Conservation (phyloP, 2,113 vertebrate species). For the Phocoena phocoena region DNA sequence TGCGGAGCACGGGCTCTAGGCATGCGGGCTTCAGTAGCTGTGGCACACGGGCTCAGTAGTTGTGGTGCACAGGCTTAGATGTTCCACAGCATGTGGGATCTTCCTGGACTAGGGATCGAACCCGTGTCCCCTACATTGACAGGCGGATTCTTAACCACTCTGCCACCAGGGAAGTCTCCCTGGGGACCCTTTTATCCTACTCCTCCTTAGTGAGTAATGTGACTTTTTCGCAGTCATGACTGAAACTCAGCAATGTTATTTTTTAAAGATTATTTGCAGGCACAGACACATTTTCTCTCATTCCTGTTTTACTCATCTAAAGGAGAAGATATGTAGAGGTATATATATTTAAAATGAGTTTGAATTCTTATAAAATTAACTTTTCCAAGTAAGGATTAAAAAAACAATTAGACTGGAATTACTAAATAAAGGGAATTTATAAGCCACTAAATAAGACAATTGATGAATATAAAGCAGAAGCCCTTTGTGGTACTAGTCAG, state of each 20-base stretch:
- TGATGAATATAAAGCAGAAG: neutral
- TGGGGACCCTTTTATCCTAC: neutral
- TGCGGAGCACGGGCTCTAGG: too few species aligned
- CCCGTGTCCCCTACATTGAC: too few species aligned
- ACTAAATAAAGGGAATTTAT: neutral
- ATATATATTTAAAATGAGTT: neutral
- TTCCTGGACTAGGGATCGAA: too few species aligned
- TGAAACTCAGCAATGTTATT: conserved; percentile 35
- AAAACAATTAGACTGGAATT: neutral
- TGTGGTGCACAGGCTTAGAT: too few species aligned
- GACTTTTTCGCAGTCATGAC: neutral
- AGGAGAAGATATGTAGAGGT: neutral
- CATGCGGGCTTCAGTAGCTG: too few species aligned
- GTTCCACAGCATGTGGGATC: too few species aligned
- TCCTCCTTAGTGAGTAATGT: neutral
- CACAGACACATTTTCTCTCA: neutral
- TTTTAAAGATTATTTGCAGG: conserved; percentile 14
- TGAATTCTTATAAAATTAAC: conserved; percentile 4
- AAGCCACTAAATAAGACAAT: neutral
- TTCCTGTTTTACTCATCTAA: neutral
- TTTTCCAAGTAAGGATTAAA: neutral
- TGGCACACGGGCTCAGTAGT: too few species aligned
- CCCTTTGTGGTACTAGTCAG: neutral
- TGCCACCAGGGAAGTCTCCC: neutral
- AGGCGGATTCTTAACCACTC: too few species aligned